These are phyloP conservation scores for Kryptolebias marmoratus DNA, from an alignment of 2,113 vertebrate species.

Conservation along the genomic window DNA sequence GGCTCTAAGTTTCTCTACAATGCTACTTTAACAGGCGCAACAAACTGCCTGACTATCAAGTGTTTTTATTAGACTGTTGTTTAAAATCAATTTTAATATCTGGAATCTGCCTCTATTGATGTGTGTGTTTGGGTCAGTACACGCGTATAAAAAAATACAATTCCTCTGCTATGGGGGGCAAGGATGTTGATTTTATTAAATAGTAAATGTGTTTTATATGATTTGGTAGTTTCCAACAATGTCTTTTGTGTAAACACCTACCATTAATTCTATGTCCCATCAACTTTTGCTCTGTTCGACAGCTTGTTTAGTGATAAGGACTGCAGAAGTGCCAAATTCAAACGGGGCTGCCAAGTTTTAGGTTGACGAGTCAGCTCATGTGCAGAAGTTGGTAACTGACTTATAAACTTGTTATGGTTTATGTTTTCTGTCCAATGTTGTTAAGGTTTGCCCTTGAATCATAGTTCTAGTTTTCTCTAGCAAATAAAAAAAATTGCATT, in stretches of 20 bases:
- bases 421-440: too few species aligned
- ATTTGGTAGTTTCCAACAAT: background rate
- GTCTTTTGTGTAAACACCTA: background rate
- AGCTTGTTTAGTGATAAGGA: background rate
- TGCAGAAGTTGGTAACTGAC: too few species aligned
- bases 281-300: background rate
- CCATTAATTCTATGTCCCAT: background rate
- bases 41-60: slow-evolving; percentile 30
- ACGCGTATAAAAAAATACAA: slow-evolving; percentile 13
- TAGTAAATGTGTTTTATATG: slow-evolving; percentile 57
- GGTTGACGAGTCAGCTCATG: background rate
- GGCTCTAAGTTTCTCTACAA: slow-evolving; percentile 42
- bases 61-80: slow-evolving; percentile 63
- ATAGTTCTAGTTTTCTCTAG: too few species aligned
- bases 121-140: slow-evolving; percentile 3
- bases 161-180: background rate
- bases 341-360: background rate
- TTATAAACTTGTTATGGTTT: too few species aligned
- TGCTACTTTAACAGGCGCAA: slow-evolving; percentile 65
- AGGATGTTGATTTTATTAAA: slow-evolving; percentile 18
- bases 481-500: too few species aligned
- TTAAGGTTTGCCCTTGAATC: too few species aligned
- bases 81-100: slow-evolving; percentile 55
- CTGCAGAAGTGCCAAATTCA: background rate
- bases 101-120: slow-evolving; percentile 44